Evolutionary conservation across 1,140 invertebrate genomes (phyloP).

Genomic region (Halesus radiatus): DNA sequence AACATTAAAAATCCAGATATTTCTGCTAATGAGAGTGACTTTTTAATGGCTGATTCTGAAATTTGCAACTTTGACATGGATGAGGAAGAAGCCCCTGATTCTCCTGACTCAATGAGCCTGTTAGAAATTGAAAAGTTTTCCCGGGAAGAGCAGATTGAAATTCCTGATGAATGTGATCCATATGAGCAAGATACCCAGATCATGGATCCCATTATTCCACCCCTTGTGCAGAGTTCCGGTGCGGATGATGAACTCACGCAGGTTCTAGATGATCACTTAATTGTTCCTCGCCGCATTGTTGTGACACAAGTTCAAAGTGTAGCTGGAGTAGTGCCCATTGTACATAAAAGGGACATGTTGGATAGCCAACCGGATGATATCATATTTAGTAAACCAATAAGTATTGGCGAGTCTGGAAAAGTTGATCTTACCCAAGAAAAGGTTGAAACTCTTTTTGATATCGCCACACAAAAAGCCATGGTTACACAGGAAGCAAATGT

Average conservation of each 20-base stretch:
- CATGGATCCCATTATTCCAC: background rate
- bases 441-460: too few species aligned
- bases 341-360: too few species aligned
- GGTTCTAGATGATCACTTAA: background rate
- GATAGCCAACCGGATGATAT: too few species aligned
- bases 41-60: background rate
- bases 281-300: background rate
- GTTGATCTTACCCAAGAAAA: too few species aligned
- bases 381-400: too few species aligned
- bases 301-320: background rate
- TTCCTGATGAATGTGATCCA: background rate
- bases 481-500: too few species aligned
- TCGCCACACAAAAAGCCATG: too few species aligned
- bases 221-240: background rate
- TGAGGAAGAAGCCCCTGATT: background rate
- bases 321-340: too few species aligned
- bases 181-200: constrained; percentile 12
- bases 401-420: too few species aligned
- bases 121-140: background rate
- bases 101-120: constrained; percentile 13
- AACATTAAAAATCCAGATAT: too few species aligned
- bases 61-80: constrained; percentile 15
- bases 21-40: too few species aligned
- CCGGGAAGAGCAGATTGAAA: background rate
- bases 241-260: constrained; percentile 24